Percentiles rank a stretch among this genome's conserved stretches.
Evolutionary conservation across 2,888 invertebrate species (phyloP).

Genomic region (Therioaphis trifolii): DNA sequence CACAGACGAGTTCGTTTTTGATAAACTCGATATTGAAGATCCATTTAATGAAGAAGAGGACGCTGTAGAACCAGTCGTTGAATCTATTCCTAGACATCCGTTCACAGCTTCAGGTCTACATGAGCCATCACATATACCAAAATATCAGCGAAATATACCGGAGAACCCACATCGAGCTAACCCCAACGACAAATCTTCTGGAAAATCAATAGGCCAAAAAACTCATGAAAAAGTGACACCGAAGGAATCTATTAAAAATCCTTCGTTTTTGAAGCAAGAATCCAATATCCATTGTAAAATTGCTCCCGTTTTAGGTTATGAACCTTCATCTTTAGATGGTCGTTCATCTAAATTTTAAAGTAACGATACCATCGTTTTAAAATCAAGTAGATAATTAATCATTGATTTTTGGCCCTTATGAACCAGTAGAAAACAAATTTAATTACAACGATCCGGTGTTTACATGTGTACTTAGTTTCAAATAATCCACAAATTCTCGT

Average conservation of each 20-base stretch:
- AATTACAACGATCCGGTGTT: not conserved
- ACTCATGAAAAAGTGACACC: conserved; percentile 7
- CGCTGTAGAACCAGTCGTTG: not conserved
- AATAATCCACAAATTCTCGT: not conserved
- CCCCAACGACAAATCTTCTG: conserved; percentile 3
- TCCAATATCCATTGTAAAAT: conserved; percentile 34
- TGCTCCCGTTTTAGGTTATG: conserved; percentile 46
- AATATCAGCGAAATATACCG: conserved; percentile 73
- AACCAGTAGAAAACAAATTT: conserved; percentile 1
- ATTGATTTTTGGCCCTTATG: not conserved
- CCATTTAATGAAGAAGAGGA: not conserved
- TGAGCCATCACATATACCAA: conserved; percentile 82
- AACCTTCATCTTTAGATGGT: conserved; percentile 49
- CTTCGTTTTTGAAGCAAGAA: conserved; percentile 47
- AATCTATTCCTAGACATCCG: conserved; percentile 14
- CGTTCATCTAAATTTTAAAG: not conserved
- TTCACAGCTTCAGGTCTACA: conserved; percentile 69
- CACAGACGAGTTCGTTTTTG: conserved; percentile 38
- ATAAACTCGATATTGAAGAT: not conserved
- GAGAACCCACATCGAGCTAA: conserved; percentile 53
- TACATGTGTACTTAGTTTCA: not conserved
- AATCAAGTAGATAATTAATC: too few species aligned
- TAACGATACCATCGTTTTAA: too few species aligned
- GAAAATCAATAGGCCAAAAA: not conserved
- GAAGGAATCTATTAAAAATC: conserved; percentile 30